These are phyloP conservation scores for Microtus ochrogaster DNA, from an alignment of 2,113 vertebrate species.

Conservation along the genomic window DNA sequence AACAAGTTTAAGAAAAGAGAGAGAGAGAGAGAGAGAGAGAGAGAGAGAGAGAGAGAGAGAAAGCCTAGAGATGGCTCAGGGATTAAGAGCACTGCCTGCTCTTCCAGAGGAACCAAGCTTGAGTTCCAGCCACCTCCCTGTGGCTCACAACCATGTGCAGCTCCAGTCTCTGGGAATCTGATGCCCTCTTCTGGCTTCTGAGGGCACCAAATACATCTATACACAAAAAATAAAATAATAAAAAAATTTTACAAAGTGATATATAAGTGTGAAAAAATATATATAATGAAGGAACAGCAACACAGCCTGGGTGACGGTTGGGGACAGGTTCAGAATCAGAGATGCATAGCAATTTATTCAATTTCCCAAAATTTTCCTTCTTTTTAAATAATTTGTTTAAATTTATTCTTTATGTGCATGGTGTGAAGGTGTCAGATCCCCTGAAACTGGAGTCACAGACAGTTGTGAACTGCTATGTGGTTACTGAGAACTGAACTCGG, in stretches of 20 bases:
- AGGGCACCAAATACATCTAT: neutral
- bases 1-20: neutral
- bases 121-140: neutral
- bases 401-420: too few relatives aligned
- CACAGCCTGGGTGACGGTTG: neutral
- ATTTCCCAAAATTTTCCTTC: neutral
- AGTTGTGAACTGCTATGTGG: too few relatives aligned
- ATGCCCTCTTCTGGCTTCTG: neutral
- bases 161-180: too few relatives aligned
- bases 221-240: too few relatives aligned
- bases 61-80: neutral
- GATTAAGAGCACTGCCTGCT: too few relatives aligned
- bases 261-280: too few relatives aligned
- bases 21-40: neutral
- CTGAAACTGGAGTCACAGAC: too few relatives aligned
- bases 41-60: neutral
- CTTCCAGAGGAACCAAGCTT: neutral
- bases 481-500: too few relatives aligned
- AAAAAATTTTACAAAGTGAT: too few relatives aligned
- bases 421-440: too few relatives aligned
- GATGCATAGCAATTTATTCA: neutral
- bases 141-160: neutral
- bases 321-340: neutral
- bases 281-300: too few relatives aligned
- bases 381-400: too few relatives aligned